These are phyloP conservation scores for Lacerta agilis DNA, from an alignment of 2,797 vertebrate species.

Conservation along the genomic window DNA sequence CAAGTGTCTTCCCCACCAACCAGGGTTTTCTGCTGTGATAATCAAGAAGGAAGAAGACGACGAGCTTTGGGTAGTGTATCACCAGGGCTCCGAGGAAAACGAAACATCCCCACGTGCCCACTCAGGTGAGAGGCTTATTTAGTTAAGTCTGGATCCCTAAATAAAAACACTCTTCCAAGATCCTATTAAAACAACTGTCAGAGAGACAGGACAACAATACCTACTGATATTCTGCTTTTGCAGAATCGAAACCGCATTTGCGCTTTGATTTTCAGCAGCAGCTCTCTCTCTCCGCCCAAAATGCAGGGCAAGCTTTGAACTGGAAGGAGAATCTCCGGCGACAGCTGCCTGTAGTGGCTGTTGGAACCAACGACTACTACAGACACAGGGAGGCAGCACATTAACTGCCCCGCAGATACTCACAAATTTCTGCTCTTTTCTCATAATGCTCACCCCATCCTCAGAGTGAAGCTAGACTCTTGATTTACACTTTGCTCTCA, in stretches of 20 bases:
- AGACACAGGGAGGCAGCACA: neutral
- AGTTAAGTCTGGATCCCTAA: neutral
- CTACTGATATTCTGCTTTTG: neutral
- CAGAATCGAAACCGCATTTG: neutral
- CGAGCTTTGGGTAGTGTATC: neutral
- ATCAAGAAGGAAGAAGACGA: conserved; percentile 22
- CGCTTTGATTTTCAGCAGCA: neutral
- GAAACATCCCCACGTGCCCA: neutral
- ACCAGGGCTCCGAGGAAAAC: neutral
- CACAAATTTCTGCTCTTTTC: neutral
- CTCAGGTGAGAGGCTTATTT: neutral
- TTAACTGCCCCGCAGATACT: neutral
- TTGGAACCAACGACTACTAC: neutral
- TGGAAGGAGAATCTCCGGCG: too few relatives aligned
- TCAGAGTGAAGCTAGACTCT: too few relatives aligned
- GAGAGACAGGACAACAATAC: neutral
- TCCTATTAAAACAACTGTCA: too few relatives aligned
- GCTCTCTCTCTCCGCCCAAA: neutral
- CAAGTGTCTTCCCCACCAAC: neutral
- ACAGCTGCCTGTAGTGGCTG: too few relatives aligned
- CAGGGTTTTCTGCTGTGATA: neutral
- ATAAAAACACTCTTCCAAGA: too few relatives aligned
- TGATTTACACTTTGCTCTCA: too few relatives aligned
- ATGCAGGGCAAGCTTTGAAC: neutral
- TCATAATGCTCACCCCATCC: too few relatives aligned